phyloP scores from a whole-genome alignment of 2,113 vertebrate species.

The Rhegmatorhina hoffmannsi region DNA sequence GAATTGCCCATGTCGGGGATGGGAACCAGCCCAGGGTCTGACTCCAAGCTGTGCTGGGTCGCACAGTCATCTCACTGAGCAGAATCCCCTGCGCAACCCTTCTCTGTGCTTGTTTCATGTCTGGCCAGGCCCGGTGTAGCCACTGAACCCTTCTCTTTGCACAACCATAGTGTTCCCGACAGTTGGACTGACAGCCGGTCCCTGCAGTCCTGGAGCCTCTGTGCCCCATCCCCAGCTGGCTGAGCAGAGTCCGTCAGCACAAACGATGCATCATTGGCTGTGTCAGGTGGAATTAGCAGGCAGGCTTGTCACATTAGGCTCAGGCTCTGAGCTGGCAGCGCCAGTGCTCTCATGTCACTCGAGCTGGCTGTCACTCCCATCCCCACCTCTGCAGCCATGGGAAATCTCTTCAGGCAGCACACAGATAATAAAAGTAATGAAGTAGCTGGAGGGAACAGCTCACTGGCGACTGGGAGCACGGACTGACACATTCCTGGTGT shows the following conservation, averaged over 20 bases:
- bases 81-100: neutral
- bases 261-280: constrained; percentile 50
- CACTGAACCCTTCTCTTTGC: neutral
- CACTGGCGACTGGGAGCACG: neutral
- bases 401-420: constrained; percentile 27
- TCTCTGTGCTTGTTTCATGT: neutral
- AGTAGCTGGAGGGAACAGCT: neutral
- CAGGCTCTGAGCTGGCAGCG: constrained; percentile 54
- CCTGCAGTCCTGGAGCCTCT: neutral
- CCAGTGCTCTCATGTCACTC: constrained; percentile 47
- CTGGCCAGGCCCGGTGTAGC: neutral
- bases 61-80: fast-evolving
- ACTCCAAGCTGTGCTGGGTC: fast-evolving
- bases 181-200: neutral
- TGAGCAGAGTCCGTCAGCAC: neutral
- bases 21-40: neutral
- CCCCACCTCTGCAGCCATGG: constrained; percentile 13
- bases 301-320: constrained; percentile 58
- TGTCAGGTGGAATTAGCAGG: constrained; percentile 68
- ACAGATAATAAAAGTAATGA: neutral
- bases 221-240: constrained; percentile 15
- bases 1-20: fast-evolving
- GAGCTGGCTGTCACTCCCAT: constrained; percentile 31
- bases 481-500: neutral
- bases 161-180: fast-evolving